Evolutionary conservation across 2,888 invertebrate genomes (phyloP).

Genomic region (Lysandra coridon): DNA sequence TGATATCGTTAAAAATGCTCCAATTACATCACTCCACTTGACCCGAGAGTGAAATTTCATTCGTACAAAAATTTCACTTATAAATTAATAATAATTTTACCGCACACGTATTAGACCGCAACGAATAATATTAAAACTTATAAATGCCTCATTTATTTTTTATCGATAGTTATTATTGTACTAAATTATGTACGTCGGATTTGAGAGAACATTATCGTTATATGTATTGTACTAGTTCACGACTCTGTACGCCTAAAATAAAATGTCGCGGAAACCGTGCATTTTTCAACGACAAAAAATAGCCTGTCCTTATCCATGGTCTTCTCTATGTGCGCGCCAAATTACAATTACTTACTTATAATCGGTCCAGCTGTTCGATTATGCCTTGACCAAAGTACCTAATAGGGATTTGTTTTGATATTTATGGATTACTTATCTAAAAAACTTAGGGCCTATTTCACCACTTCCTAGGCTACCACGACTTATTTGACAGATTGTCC

Average conservation of each 20-base stretch:
- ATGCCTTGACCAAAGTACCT: no score
- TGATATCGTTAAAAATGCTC: background rate
- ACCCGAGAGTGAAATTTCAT: background rate
- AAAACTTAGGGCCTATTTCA: no score
- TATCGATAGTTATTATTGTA: constrained; percentile 1
- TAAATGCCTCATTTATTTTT: constrained; percentile 5
- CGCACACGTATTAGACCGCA: background rate
- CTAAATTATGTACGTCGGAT: background rate
- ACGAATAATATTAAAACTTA: constrained; percentile 5
- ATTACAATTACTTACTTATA: no score
- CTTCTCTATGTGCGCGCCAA: no score
- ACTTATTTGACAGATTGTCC: no score
- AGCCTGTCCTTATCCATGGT: no score
- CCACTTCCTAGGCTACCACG: no score
- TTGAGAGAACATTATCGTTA: background rate
- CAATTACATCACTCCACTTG: constrained; percentile 2
- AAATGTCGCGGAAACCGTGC: background rate
- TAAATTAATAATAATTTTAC: constrained; percentile 25
- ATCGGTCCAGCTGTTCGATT: no score
- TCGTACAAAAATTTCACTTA: constrained; percentile 6
- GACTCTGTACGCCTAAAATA: background rate
- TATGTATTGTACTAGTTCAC: background rate
- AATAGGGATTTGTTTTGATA: no score
- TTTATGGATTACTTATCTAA: no score
- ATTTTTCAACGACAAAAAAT: no score